Conservation (phyloP, 2,888 invertebrate species). For the Ceratothoa steindachneri region DNA sequence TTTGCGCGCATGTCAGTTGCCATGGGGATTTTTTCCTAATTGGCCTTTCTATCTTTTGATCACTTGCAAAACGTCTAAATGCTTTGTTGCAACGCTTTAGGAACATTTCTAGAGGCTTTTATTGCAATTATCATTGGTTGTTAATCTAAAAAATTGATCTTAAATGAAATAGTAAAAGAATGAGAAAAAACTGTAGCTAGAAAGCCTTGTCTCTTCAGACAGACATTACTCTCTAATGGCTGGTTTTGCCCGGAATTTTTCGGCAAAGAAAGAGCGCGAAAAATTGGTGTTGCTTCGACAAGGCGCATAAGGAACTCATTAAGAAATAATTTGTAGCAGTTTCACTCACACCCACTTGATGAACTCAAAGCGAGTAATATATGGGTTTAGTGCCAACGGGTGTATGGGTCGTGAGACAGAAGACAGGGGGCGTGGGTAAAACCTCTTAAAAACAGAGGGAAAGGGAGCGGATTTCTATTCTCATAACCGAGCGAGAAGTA, state of each 20-base stretch:
- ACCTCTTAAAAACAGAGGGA: neutral
- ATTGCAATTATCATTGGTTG: too few species aligned
- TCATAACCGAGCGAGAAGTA: neutral
- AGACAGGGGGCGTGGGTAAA: conserved; percentile 8
- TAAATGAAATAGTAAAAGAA: neutral
- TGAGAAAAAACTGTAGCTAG: too few species aligned
- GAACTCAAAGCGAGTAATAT: neutral
- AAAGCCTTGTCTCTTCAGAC: too few species aligned
- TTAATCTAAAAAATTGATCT: too few species aligned
- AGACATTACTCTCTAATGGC: neutral
- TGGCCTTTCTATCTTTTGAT: neutral
- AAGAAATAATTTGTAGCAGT: conserved; percentile 13
- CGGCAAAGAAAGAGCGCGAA: neutral
- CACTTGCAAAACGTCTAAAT: too few species aligned
- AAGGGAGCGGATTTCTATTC: neutral
- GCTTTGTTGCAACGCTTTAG: too few species aligned
- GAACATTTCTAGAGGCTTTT: too few species aligned
- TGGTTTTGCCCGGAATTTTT: neutral
- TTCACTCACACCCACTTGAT: conserved; percentile 6
- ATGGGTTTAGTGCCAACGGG: neutral
- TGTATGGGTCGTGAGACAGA: neutral
- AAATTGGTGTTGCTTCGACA: too few species aligned
- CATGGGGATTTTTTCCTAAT: neutral
- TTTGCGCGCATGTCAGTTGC: neutral
- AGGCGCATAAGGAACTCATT: conserved; percentile 5